A percentile compares a stretch with the other conserved stretches of the same genome.
Conservation (phyloP, 2,888 invertebrate species). For the Galerucella nymphaeae region DNA sequence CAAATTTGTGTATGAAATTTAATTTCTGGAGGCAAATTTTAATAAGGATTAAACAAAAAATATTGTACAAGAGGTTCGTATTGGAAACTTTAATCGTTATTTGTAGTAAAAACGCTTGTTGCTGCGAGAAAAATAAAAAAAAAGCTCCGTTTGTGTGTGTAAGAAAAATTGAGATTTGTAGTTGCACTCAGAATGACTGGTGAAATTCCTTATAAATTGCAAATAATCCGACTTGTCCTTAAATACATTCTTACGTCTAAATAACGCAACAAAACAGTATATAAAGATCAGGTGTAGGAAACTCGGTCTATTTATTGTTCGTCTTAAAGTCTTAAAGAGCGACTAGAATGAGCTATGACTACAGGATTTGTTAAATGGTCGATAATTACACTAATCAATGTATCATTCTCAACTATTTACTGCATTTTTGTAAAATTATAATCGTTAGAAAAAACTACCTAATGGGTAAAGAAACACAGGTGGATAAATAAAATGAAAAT, state of each 20-base stretch:
- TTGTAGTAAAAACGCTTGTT: too few species aligned
- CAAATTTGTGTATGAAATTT: neutral
- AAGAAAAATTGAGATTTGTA: constrained; percentile 42
- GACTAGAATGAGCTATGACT: constrained; percentile 53
- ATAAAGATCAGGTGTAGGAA: constrained; percentile 51
- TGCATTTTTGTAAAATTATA: constrained; percentile 61
- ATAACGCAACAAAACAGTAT: constrained; percentile 44
- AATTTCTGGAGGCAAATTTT: neutral
- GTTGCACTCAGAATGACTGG: constrained; percentile 40
- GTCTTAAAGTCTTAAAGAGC: constrained; percentile 49
- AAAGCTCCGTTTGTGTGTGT: neutral
- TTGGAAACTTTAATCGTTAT: too few species aligned
- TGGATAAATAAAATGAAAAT: constrained; percentile 50
- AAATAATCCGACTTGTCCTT: constrained; percentile 39
- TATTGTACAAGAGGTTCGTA: too few species aligned
- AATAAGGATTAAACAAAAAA: too few species aligned
- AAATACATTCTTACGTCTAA: constrained; percentile 44
- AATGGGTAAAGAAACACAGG: constrained; percentile 48
- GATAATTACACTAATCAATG: constrained; percentile 60
- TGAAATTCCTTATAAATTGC: constrained; percentile 44
- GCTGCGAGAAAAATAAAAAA: constrained; percentile 10
- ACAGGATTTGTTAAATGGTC: constrained; percentile 58
- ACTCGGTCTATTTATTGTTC: constrained; percentile 57
- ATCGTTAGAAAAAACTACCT: constrained; percentile 47
- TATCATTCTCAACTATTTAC: constrained; percentile 60